Evolutionary conservation across 2,888 invertebrate species (phyloP).

Genomic region (Trichopoda pennipes): DNA sequence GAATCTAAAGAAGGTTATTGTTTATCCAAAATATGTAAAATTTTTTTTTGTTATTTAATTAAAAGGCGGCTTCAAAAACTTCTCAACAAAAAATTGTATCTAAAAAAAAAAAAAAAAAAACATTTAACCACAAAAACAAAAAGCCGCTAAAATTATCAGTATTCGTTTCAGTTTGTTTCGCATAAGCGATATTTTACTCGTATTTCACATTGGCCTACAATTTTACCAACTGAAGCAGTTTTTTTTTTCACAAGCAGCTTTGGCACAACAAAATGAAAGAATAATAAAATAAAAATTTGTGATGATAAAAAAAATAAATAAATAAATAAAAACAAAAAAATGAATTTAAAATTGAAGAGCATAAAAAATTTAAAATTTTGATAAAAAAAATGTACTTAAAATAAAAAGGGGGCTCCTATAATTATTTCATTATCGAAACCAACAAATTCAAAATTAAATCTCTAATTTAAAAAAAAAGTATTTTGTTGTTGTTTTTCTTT

Average conservation of each 20-base stretch:
- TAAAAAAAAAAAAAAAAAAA: too few relatives aligned
- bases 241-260: constrained; percentile 17
- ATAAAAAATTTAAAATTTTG: neutral
- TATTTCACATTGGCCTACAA: constrained; percentile 52
- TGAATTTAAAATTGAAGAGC: neutral
- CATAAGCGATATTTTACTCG: neutral
- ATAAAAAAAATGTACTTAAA: neutral
- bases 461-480: constrained; percentile 13
- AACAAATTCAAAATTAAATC: constrained; percentile 8
- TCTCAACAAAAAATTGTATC: constrained; percentile 6
- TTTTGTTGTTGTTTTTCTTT: too few relatives aligned
- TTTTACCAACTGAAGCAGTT: constrained; percentile 48
- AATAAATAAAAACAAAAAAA: neutral
- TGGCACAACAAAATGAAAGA: neutral
- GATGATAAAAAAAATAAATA: constrained; percentile 28
- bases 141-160: constrained; percentile 42
- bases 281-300: constrained; percentile 2
- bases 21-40: neutral
- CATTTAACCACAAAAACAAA: constrained; percentile 25
- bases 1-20: too few relatives aligned
- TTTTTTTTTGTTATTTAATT: constrained; percentile 20
- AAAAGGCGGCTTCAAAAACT: constrained; percentile 26
- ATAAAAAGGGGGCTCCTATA: neutral
- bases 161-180: constrained; percentile 9
- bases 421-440: neutral